phyloP scores from a whole-genome alignment of 2,113 vertebrate species.

The Chaetodon auriga region DNA sequence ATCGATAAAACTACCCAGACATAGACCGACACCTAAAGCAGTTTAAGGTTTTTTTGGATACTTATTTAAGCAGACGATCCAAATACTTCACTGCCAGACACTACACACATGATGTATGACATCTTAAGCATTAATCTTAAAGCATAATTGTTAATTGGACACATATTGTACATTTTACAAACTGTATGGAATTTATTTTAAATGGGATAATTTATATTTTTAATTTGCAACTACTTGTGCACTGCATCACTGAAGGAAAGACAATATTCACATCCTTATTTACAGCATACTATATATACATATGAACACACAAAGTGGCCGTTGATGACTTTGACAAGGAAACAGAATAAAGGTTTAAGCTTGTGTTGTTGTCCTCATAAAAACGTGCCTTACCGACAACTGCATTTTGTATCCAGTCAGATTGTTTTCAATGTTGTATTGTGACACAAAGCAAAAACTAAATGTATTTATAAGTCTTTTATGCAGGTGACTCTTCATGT shows the following conservation, averaged over 20 bases:
- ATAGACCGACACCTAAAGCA: no score
- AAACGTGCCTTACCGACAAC: background rate
- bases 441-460: background rate
- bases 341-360: background rate
- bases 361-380: background rate
- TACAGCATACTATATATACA: constrained; percentile 43
- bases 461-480: background rate
- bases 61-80: no score
- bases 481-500: constrained; percentile 19
- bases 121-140: background rate
- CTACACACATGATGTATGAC: background rate
- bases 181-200: no score
- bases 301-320: constrained; percentile 38
- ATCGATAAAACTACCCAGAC: no score
- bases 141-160: background rate
- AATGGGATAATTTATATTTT: constrained; percentile 3
- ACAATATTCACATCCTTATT: constrained; percentile 57
- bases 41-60: no score
- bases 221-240: background rate
- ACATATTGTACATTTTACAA: no score
- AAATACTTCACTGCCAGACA: background rate
- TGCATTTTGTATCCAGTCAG: background rate
- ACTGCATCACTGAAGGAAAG: background rate
- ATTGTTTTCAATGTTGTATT: background rate
- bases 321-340: background rate